phyloP scores from a whole-genome alignment of 2,888 invertebrate species.

The Chloroclysta siterata region DNA sequence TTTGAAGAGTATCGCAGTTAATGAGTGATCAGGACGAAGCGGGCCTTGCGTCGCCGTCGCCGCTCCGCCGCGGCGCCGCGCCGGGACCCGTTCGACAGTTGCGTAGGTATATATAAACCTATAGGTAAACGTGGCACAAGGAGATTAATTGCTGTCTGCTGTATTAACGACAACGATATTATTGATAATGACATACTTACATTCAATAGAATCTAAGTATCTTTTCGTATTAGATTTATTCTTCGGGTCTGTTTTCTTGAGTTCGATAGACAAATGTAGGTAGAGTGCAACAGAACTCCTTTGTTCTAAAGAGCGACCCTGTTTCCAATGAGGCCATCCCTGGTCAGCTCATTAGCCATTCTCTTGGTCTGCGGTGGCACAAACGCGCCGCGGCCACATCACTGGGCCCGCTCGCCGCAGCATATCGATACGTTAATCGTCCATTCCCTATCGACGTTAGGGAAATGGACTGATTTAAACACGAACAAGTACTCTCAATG shows the following conservation, averaged over 20 bases:
- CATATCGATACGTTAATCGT: slow-evolving; percentile 28
- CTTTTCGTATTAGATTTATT: no score
- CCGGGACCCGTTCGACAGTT: slow-evolving; percentile 29
- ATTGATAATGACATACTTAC: background rate
- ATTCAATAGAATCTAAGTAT: background rate
- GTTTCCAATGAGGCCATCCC: slow-evolving; percentile 44
- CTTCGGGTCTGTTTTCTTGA: no score
- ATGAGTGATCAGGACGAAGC: slow-evolving; percentile 51
- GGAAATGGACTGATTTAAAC: slow-evolving; percentile 30
- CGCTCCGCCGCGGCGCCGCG: no score
- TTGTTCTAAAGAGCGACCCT: background rate
- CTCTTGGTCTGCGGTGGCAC: slow-evolving; percentile 52
- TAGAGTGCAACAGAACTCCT: background rate
- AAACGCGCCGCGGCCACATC: slow-evolving; percentile 44
- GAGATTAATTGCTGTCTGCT: slow-evolving; percentile 24
- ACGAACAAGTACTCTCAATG: slow-evolving; percentile 10
- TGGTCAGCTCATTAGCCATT: slow-evolving; percentile 67
- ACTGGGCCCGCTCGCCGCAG: slow-evolving; percentile 37
- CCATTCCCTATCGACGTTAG: slow-evolving; percentile 20
- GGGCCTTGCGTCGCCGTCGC: slow-evolving; percentile 14
- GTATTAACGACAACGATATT: background rate
- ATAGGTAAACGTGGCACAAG: slow-evolving; percentile 19
- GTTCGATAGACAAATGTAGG: no score
- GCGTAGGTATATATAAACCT: slow-evolving; percentile 3
- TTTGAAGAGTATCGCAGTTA: slow-evolving; percentile 54